Percentiles rank a stretch among this genome's conserved stretches.
phyloP scores from a whole-genome alignment of 2,797 vertebrate species.

The Rhincodon typus region DNA sequence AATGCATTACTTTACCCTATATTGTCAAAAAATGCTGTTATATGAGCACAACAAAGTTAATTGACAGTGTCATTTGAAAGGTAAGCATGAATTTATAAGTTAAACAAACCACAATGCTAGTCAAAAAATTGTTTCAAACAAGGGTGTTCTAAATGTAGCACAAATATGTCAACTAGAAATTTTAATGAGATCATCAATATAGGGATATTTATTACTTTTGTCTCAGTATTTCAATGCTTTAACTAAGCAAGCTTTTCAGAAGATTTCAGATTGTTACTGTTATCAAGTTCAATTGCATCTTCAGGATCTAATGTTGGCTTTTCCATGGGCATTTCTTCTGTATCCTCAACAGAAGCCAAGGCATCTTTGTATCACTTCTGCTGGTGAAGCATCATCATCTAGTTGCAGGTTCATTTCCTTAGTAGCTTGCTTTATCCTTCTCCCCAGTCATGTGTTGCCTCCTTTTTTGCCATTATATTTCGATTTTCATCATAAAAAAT shows the following conservation, averaged over 20 bases:
- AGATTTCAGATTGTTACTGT: conserved; percentile 79
- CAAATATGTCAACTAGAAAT: conserved; percentile 2
- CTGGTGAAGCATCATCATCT: conserved; percentile 85
- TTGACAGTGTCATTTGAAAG: background rate
- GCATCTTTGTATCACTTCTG: conserved; percentile 95
- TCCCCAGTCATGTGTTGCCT: conserved; percentile 76
- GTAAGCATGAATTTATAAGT: background rate
- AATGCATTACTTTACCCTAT: background rate
- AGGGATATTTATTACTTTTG: background rate
- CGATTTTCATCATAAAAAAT: conserved; percentile 83
- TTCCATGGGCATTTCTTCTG: conserved; percentile 66
- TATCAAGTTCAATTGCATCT: conserved; percentile 78
- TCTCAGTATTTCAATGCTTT: background rate
- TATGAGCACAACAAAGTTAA: background rate
- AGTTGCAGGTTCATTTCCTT: conserved; percentile 85
- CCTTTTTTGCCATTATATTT: conserved; percentile 75
- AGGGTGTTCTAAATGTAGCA: background rate
- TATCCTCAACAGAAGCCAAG: conserved; percentile 79
- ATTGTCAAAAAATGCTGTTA: background rate
- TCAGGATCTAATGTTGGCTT: conserved; percentile 66
- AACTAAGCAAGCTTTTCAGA: conserved; percentile 51
- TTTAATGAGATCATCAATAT: background rate
- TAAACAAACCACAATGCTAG: background rate
- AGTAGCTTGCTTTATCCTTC: conserved; percentile 90
- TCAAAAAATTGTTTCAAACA: background rate